A percentile compares a stretch with the other conserved stretches of the same genome.
phyloP scores from a whole-genome alignment of 2,797 vertebrate species.

The Chrosomus eos region DNA sequence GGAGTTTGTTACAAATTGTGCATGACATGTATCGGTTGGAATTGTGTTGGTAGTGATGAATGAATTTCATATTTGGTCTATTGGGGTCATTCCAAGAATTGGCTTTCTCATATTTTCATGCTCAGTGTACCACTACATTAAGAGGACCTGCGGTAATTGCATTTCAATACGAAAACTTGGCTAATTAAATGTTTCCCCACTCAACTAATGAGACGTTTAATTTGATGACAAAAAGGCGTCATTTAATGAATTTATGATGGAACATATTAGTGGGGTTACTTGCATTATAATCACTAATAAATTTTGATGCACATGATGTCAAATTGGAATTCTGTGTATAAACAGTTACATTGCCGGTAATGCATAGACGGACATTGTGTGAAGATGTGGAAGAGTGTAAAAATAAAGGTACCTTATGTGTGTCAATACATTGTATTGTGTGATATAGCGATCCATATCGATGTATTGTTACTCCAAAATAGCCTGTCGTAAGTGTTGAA shows the following conservation, averaged over 20 bases:
- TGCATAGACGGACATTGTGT: background rate
- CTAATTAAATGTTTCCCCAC: slow-evolving; percentile 47
- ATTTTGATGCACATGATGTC: slow-evolving; percentile 29
- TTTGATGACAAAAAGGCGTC: slow-evolving; percentile 41
- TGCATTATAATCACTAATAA: slow-evolving; percentile 18
- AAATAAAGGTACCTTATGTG: too few relatives aligned
- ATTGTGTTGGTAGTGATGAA: slow-evolving; percentile 38
- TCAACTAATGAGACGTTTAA: slow-evolving; percentile 54
- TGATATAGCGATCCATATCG: background rate
- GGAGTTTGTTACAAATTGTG: slow-evolving; percentile 31
- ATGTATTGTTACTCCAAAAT: background rate
- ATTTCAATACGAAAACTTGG: slow-evolving; percentile 49
- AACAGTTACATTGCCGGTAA: background rate
- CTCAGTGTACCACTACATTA: slow-evolving; percentile 44
- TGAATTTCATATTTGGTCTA: slow-evolving; percentile 37
- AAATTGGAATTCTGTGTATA: background rate
- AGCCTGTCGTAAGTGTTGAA: background rate
- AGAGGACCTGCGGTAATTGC: slow-evolving; percentile 52
- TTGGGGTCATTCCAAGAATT: slow-evolving; percentile 44
- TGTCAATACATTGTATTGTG: background rate
- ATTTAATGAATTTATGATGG: slow-evolving; percentile 41
- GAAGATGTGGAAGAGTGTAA: too few relatives aligned
- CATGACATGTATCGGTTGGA: slow-evolving; percentile 12
- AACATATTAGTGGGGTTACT: slow-evolving; percentile 49
- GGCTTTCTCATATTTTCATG: slow-evolving; percentile 32